Conservation (phyloP, 2,797 vertebrate species). For the Smutsia gigantea region DNA sequence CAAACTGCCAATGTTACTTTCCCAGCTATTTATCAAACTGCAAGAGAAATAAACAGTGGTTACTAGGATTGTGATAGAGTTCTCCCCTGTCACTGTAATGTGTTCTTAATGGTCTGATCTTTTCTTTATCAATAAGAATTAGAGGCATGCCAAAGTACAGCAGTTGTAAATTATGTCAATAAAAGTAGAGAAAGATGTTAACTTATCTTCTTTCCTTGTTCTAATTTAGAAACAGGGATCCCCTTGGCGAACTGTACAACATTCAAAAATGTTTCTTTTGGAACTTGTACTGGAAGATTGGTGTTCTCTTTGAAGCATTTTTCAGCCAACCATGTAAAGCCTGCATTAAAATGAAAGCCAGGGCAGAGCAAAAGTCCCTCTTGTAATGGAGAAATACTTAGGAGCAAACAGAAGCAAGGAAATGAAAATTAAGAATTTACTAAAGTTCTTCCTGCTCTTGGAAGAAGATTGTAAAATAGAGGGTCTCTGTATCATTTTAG, state of each 20-base stretch:
- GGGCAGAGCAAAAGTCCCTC: neutral
- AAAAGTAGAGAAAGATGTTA: conserved; percentile 29
- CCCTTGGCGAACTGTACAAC: neutral
- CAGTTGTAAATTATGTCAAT: neutral
- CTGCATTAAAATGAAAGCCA: conserved; percentile 47
- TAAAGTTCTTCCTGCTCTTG: neutral
- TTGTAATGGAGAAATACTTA: conserved; percentile 12
- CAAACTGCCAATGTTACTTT: conserved; percentile 73
- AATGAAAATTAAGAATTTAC: conserved; percentile 53
- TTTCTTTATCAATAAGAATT: conserved; percentile 39
- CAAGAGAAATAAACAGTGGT: conserved; percentile 42
- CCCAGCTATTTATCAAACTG: conserved; percentile 5
- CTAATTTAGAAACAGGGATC: conserved; percentile 37
- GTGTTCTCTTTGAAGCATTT: conserved; percentile 5
- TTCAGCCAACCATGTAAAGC: conserved; percentile 39
- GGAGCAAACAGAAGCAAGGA: conserved; percentile 38
- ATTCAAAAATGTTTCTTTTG: conserved; percentile 7
- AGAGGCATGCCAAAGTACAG: neutral
- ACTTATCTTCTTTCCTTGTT: neutral
- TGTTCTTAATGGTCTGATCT: conserved; percentile 23
- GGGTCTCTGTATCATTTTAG: neutral
- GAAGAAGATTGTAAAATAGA: conserved; percentile 36
- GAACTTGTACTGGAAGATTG: neutral
- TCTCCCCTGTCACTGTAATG: neutral
- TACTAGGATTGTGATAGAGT: neutral